Conservation (phyloP, 1,140 invertebrate species). For the Panagrolaimus sp. region DNA sequence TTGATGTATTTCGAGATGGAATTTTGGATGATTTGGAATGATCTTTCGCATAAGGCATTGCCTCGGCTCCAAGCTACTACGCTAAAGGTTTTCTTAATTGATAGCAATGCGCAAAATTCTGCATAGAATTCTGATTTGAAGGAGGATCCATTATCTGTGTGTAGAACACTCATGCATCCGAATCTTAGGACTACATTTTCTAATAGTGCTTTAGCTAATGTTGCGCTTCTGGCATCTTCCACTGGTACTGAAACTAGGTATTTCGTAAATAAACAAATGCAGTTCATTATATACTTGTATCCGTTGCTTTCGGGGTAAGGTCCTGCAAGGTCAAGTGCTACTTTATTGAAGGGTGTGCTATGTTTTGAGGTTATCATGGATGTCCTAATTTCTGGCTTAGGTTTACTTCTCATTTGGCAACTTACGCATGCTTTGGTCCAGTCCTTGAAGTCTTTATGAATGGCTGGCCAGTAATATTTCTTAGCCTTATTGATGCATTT, state of each 20-base stretch:
- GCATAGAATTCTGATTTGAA: slow-evolving; percentile 23
- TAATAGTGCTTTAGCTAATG: slow-evolving; percentile 22
- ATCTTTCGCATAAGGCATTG: slow-evolving; percentile 16
- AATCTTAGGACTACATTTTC: slow-evolving; percentile 21
- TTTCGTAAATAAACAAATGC: slow-evolving; percentile 23
- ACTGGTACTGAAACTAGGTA: slow-evolving; percentile 23
- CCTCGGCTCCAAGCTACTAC: slow-evolving; percentile 24
- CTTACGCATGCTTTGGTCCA: slow-evolving; percentile 15
- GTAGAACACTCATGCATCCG: slow-evolving; percentile 16
- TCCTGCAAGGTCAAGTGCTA: slow-evolving; percentile 18
- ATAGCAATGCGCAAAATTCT: slow-evolving; percentile 16
- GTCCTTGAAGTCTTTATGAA: slow-evolving; percentile 9
- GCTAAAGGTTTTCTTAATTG: slow-evolving; percentile 17
- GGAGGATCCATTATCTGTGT: slow-evolving; percentile 22
- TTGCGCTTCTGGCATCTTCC: slow-evolving; percentile 12
- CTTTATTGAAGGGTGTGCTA: slow-evolving; percentile 18
- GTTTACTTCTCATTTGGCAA: slow-evolving; percentile 20
- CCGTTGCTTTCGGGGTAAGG: slow-evolving; percentile 17
- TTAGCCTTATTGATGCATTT: slow-evolving; percentile 20
- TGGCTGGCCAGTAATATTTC: slow-evolving; percentile 26
- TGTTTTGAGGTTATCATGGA: slow-evolving; percentile 1
- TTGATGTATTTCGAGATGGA: slow-evolving; percentile 21
- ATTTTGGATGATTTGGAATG: slow-evolving; percentile 22
- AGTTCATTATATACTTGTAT: slow-evolving; percentile 22
- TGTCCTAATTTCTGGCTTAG: slow-evolving; percentile 3